A percentile compares a stretch with the other conserved stretches of the same genome.
Conservation (phyloP, 2,113 vertebrate genomes). For the Cyanistes caeruleus region DNA sequence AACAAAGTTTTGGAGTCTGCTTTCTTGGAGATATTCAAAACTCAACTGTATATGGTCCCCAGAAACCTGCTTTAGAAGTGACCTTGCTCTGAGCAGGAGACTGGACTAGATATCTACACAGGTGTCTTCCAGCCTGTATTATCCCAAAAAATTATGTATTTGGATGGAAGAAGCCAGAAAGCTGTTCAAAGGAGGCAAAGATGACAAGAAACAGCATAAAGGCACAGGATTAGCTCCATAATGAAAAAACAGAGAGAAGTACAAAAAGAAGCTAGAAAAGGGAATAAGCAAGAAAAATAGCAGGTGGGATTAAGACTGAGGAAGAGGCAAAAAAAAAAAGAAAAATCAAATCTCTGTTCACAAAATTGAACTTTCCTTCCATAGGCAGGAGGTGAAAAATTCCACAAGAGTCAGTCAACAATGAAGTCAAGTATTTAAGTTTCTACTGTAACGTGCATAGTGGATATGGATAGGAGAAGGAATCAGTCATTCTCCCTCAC, state of each 20-base stretch:
- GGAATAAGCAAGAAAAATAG: background rate
- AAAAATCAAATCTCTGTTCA: background rate
- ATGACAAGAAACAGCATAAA: background rate
- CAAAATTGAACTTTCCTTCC: background rate
- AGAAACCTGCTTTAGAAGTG: background rate
- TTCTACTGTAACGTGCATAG: background rate
- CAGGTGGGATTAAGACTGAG: background rate
- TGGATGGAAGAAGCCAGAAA: background rate
- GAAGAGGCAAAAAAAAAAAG: background rate
- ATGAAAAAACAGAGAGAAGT: background rate
- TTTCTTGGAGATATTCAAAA: background rate
- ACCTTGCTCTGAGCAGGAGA: background rate
- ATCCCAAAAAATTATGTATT: background rate
- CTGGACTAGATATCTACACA: background rate
- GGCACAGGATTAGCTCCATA: background rate
- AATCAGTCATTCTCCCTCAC: background rate
- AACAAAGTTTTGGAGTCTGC: background rate
- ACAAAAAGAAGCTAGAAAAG: background rate
- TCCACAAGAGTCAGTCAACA: background rate
- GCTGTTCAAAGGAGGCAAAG: background rate
- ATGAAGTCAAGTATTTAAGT: background rate
- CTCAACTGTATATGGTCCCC: rapidly evolving
- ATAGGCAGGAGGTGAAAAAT: background rate
- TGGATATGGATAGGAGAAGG: background rate
- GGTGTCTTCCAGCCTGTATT: background rate